These are phyloP conservation scores for Drosophila miranda DNA, from an alignment of 1,140 invertebrate species.

Conservation along the genomic window DNA sequence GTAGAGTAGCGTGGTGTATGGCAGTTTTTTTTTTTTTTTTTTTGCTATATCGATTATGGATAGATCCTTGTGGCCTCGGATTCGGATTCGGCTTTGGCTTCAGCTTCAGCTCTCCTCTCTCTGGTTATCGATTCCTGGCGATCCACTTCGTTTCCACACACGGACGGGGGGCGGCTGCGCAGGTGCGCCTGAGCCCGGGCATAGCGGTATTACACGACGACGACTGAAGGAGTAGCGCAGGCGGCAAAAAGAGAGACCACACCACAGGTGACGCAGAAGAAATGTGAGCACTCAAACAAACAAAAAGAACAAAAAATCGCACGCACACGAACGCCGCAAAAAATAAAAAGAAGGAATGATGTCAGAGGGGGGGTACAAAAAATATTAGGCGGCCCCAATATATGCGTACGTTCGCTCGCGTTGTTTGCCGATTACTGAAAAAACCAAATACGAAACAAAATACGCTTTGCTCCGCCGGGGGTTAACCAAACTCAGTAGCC, in stretches of 20 bases:
- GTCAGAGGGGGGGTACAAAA: constrained; percentile 27
- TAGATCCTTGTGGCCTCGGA: background rate
- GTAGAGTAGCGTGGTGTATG: constrained; percentile 8
- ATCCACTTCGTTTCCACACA: constrained; percentile 4
- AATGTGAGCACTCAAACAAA: constrained; percentile 16
- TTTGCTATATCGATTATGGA: background rate
- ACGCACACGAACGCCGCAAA: constrained; percentile 11
- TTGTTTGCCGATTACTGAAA: constrained; percentile 73
- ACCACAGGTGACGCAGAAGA: background rate
- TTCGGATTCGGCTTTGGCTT: too few species aligned
- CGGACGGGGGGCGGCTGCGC: constrained; percentile 23
- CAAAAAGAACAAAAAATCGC: constrained; percentile 7
- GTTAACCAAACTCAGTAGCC: constrained; percentile 13
- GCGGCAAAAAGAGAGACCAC: constrained; percentile 10
- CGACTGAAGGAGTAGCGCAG: background rate
- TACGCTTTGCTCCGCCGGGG: constrained; percentile 15
- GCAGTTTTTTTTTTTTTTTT: constrained; percentile 1
- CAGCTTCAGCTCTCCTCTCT: background rate
- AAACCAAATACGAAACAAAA: constrained; percentile 38
- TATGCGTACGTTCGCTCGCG: constrained; percentile 70
- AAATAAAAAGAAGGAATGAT: constrained; percentile 28
- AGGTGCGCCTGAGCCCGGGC: constrained; percentile 17
- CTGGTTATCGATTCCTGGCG: constrained; percentile 20
- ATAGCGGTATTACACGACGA: constrained; percentile 16
- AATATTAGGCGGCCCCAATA: constrained; percentile 34